A percentile compares a stretch with the other conserved stretches of the same genome.
Evolutionary conservation across 1,140 invertebrate genomes (phyloP).

Genomic region (Apolygus lucorum): DNA sequence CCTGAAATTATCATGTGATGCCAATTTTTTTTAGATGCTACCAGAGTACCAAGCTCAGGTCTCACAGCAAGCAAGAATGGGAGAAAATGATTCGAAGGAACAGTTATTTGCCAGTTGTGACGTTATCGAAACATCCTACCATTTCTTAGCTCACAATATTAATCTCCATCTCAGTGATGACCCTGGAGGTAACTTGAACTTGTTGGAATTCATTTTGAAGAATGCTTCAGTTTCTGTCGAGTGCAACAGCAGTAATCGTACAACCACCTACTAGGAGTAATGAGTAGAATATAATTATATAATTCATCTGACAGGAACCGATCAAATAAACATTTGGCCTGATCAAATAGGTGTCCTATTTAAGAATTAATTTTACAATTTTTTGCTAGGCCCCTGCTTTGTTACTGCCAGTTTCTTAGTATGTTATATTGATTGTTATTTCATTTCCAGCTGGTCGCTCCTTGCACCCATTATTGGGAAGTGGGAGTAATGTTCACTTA

Average conservation of each 20-base stretch:
- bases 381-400: too few relatives aligned
- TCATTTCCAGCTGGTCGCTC: conserved; percentile 63
- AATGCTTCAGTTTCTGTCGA: too few relatives aligned
- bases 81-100: conserved; percentile 43
- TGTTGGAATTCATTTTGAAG: too few relatives aligned
- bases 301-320: too few relatives aligned
- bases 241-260: too few relatives aligned
- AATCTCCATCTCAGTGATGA: conserved; percentile 97
- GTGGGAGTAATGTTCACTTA: conserved; percentile 90
- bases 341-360: too few relatives aligned
- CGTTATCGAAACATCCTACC: conserved; percentile 95
- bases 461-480: conserved; percentile 68
- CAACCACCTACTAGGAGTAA: too few relatives aligned
- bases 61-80: conserved; percentile 51
- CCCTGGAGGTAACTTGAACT: conserved; percentile 62
- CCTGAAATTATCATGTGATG: background rate
- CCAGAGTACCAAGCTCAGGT: conserved; percentile 73
- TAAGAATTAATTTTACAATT: too few relatives aligned
- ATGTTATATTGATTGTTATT: too few relatives aligned
- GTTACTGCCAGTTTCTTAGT: too few relatives aligned
- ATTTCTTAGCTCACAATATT: conserved; percentile 86
- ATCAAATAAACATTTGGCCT: too few relatives aligned
- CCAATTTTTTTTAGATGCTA: conserved; percentile 47
- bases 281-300: too few relatives aligned
- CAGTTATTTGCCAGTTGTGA: conserved; percentile 81